Conservation (phyloP, 2,113 vertebrate genomes). For the Lethenteron camtschaticum region DNA sequence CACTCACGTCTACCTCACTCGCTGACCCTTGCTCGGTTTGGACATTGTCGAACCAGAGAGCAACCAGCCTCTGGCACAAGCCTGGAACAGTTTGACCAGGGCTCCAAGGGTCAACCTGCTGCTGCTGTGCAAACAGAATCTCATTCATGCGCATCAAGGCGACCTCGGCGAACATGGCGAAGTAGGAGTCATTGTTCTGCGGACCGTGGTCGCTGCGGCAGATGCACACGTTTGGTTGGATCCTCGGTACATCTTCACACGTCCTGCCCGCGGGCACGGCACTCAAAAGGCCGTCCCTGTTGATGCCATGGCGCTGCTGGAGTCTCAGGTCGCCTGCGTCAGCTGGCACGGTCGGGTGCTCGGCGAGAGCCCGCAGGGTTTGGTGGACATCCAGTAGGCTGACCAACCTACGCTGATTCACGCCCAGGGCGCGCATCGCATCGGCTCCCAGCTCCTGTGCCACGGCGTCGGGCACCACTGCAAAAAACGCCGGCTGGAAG, state of each 20-base stretch:
- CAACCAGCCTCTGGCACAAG: conserved; percentile 9
- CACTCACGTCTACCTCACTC: conserved; percentile 6
- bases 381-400: conserved; percentile 13
- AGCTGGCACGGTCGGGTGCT: neutral
- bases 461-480: conserved; percentile 11
- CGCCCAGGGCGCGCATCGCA: conserved; percentile 9
- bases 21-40: conserved; percentile 8
- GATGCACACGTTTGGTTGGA: conserved; percentile 13
- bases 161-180: conserved; percentile 13
- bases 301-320: conserved; percentile 2
- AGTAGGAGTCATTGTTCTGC: conserved; percentile 10
- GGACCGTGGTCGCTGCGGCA: conserved; percentile 10
- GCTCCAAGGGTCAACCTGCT: neutral
- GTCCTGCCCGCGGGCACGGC: conserved; percentile 9
- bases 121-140: conserved; percentile 9
- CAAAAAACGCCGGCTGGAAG: conserved; percentile 12
- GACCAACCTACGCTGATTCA: conserved; percentile 12
- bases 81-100: neutral
- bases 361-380: conserved; percentile 10
- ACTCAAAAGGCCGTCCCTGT: conserved; percentile 11
- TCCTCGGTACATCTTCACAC: conserved; percentile 12
- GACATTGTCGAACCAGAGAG: conserved; percentile 10
- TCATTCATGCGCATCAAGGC: conserved; percentile 11
- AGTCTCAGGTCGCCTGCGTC: neutral
- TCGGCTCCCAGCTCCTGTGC: conserved; percentile 8